Base-by-base conservation (phyloP, 2,888 invertebrate genomes). In the Biston stratarius region DNA sequence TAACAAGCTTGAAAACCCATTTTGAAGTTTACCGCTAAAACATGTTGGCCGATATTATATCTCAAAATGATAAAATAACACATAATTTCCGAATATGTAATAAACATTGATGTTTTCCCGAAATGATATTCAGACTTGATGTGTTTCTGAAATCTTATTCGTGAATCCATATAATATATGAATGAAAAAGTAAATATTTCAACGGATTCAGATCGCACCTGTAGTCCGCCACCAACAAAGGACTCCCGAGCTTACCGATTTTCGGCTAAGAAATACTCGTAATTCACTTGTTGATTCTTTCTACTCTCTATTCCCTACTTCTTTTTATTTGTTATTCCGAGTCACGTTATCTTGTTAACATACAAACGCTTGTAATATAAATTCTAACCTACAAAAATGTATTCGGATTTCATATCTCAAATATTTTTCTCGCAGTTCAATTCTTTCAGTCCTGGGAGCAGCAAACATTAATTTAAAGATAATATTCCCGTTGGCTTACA, bases 251-350 rank as follows among this genome's bases (percentile, higher is more conserved):
- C 83, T 82, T 85, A 83, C 83, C 86, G 85, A 90, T 88, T 88
- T 90, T 89, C 84, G 85, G 78, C 86, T 84, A 88, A 88, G 86
- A 88, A 89, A 90, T 89, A 24, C 24, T 24, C 24, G 24, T 24
- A 89, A 88, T 88, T 88, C 90, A 91, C 91, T 90, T 91, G 91
- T 90, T 91, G 91, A 90, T 86, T 88, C 83, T 80, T 61, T 58
- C 78, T 78, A 80, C 75, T 80, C 77, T 80, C 81, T 77, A 82
- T 48, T 48, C 58, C 82, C 82, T 76, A 34, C 15, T 80, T 78
- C 76, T 74, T 79, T 83, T 83, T 81, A 83, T 83, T 84, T 84
- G 80, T 85, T 85, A 85, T 84, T 85, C 85, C 79, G 71, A 78
- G 75, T 74, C 78, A 75, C 75, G 69, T 77, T 82, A 78, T 82